phyloP scores from a whole-genome alignment of 1,140 invertebrate species.

The Drosophila truncata region DNA sequence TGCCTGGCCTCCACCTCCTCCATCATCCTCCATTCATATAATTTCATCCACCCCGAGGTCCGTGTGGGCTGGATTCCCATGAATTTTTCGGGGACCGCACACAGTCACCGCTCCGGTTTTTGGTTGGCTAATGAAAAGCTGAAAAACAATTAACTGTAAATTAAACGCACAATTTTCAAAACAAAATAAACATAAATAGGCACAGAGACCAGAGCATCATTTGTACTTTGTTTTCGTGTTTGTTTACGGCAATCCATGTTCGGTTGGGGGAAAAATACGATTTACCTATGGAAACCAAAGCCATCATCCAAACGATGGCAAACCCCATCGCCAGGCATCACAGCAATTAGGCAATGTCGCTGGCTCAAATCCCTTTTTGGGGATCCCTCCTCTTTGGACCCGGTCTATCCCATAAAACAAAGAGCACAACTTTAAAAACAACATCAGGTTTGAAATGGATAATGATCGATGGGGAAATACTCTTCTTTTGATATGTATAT shows the following conservation, averaged over 20 bases:
- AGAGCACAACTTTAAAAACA: constrained; percentile 69
- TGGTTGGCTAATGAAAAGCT: constrained; percentile 76
- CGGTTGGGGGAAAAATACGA: constrained; percentile 42
- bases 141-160: constrained; percentile 83
- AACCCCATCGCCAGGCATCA: constrained; percentile 10
- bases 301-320: not conserved
- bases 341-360: constrained; percentile 74
- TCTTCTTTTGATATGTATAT: constrained; percentile 2
- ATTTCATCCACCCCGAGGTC: constrained; percentile 31
- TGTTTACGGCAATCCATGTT: constrained; percentile 56
- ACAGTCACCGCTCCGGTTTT: constrained; percentile 65
- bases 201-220: constrained; percentile 53
- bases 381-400: constrained; percentile 10
- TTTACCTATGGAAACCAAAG: constrained; percentile 44
- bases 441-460: constrained; percentile 39
- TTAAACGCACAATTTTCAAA: constrained; percentile 83
- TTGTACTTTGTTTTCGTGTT: constrained; percentile 58
- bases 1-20: not conserved
- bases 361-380: constrained; percentile 40
- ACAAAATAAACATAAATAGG: constrained; percentile 82
- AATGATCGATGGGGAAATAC: constrained; percentile 11
- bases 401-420: constrained; percentile 62
- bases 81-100: constrained; percentile 69
- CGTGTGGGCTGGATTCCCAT: constrained; percentile 57
- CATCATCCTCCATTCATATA: constrained; percentile 19